These are phyloP conservation scores for Sceloporus tristichus DNA, from an alignment of 2,113 vertebrate genomes.

Conservation along the genomic window DNA sequence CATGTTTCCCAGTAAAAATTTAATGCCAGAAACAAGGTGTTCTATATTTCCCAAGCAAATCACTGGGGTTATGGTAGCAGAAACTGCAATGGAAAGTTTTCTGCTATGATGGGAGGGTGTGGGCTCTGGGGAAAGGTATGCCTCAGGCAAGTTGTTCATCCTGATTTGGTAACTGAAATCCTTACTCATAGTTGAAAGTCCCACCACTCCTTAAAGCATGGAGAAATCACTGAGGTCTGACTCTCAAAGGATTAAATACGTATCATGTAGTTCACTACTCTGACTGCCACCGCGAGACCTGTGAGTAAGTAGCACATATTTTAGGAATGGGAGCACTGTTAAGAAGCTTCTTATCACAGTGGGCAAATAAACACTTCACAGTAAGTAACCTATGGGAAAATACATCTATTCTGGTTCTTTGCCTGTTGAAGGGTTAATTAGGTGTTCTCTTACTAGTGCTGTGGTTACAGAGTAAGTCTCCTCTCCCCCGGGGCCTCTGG, in stretches of 20 bases:
- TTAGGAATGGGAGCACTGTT: neutral
- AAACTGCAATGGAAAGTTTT: neutral
- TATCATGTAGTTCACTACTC: neutral
- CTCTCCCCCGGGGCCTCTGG: neutral
- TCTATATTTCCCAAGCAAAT: no score
- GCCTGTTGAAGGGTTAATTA: neutral
- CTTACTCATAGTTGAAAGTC: neutral
- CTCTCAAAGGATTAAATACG: neutral
- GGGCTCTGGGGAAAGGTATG: neutral
- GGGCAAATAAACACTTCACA: neutral
- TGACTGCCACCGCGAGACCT: neutral
- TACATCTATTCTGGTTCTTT: neutral
- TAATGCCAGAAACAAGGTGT: no score
- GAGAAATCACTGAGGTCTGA: neutral
- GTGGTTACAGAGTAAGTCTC: neutral
- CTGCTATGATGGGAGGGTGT: neutral
- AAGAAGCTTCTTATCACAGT: neutral
- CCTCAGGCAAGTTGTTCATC: neutral
- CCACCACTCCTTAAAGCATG: neutral
- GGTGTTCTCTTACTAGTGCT: neutral
- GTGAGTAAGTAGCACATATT: neutral
- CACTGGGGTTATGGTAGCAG: neutral
- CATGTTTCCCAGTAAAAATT: no score
- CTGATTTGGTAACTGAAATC: neutral
- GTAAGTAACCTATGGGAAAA: neutral